Conservation (phyloP, 2,113 vertebrate genomes). For the Oreocharis arfaki region DNA sequence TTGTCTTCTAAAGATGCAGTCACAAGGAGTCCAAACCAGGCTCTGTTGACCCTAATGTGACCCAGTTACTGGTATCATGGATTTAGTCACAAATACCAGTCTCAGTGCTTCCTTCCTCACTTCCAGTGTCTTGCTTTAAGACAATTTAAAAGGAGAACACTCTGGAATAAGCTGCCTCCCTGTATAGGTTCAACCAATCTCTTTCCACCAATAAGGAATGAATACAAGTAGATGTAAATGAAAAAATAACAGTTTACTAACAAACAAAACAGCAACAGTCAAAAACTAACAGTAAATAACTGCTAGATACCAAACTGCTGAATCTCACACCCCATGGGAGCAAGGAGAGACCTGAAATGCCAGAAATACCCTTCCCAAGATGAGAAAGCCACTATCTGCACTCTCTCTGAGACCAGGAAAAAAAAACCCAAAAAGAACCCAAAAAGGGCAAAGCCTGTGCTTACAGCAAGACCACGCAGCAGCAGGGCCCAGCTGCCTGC, state of each 20-base stretch:
- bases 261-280: background rate
- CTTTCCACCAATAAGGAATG: background rate
- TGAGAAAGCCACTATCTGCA: background rate
- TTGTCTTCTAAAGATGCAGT: background rate
- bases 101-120: background rate
- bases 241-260: background rate
- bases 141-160: background rate
- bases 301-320: background rate
- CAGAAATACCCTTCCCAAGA: background rate
- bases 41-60: background rate
- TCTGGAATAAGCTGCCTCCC: background rate
- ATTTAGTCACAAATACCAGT: background rate
- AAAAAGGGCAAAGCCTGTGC: background rate
- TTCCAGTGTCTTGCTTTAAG: background rate
- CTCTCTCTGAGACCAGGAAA: background rate
- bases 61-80: background rate
- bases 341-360: background rate
- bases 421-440: background rate
- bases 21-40: background rate
- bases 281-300: background rate
- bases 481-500: background rate
- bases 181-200: background rate
- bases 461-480: background rate
- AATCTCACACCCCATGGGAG: background rate
- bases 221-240: background rate